phyloP scores from a whole-genome alignment of 2,113 vertebrate genomes.

The Atractosteus spatula region DNA sequence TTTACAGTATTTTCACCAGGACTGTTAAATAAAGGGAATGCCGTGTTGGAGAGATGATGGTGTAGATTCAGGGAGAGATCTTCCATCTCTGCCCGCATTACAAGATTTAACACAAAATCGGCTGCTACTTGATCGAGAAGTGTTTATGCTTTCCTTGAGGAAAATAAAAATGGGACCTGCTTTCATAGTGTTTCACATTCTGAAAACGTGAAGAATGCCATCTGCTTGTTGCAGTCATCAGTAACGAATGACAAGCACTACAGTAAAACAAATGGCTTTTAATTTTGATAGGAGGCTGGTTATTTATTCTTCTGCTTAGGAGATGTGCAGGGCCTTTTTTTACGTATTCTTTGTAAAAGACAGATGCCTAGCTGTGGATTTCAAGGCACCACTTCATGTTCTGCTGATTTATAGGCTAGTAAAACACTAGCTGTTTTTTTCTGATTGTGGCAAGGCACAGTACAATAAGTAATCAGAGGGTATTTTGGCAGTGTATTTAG shows the following conservation, averaged over 20 bases:
- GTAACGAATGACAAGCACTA: conserved; percentile 36
- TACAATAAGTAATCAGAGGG: too few relatives aligned
- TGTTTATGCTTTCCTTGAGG: background rate
- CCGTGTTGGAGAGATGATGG: conserved; percentile 25
- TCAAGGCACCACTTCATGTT: conserved; percentile 29
- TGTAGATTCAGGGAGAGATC: background rate
- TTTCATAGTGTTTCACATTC: conserved; percentile 12
- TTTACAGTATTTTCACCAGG: conserved; percentile 24
- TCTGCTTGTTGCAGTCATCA: conserved; percentile 34
- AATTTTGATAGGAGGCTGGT: conserved; percentile 24
- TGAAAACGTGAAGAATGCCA: conserved; percentile 36
- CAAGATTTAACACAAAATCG: background rate
- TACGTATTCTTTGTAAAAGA: conserved; percentile 29
- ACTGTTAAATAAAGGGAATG: conserved; percentile 28
- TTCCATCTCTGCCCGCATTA: background rate
- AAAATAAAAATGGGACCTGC: background rate
- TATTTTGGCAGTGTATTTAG: background rate
- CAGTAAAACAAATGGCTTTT: conserved; percentile 35
- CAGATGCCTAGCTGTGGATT: conserved; percentile 17
- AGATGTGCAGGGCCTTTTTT: background rate
- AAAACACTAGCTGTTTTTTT: background rate
- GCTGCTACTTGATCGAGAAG: background rate
- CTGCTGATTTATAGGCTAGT: conserved; percentile 23
- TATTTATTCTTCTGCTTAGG: conserved; percentile 16
- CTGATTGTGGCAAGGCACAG: too few relatives aligned